These are phyloP conservation scores for Lasioglossum albipes DNA, from an alignment of 1,140 invertebrate genomes.

Conservation along the genomic window DNA sequence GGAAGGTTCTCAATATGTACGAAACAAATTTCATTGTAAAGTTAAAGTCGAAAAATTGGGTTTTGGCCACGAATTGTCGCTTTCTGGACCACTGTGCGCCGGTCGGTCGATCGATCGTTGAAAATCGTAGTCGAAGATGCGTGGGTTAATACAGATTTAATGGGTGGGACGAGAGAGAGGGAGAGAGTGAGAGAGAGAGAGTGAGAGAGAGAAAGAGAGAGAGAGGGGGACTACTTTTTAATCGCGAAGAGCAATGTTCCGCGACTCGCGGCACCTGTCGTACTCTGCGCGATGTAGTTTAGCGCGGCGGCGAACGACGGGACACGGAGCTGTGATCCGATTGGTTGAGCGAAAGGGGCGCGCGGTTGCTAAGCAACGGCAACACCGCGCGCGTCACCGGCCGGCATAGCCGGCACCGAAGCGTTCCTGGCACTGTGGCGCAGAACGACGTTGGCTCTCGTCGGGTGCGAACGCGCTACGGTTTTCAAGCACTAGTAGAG, in stretches of 20 bases:
- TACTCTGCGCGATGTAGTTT: constrained; percentile 38
- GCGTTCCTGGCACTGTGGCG: constrained; percentile 46
- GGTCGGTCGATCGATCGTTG: constrained; percentile 13
- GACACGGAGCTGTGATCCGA: not conserved
- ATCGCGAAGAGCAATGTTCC: constrained; percentile 27
- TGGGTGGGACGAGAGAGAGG: not conserved
- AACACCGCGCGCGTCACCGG: constrained; percentile 73
- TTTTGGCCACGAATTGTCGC: too few species aligned
- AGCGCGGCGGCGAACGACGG: constrained; percentile 23
- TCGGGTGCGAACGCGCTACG: constrained; percentile 63
- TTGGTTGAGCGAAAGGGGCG: constrained; percentile 49
- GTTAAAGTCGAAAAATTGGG: too few species aligned
- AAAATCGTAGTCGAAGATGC: constrained; percentile 24
- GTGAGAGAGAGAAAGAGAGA: not conserved
- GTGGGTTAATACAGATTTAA: constrained; percentile 29
- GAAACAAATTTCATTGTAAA: too few species aligned
- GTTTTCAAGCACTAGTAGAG: constrained; percentile 21
- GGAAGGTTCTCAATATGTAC: too few species aligned
- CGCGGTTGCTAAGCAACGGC: constrained; percentile 73
- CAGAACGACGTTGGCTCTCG: constrained; percentile 72
- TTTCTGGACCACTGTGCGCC: too few species aligned
- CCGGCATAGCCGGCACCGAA: constrained; percentile 60
- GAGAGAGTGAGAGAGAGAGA: too few species aligned
- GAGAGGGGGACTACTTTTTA: constrained; percentile 47
- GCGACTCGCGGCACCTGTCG: constrained; percentile 51